A percentile compares a stretch with the other conserved stretches of the same genome.
phyloP scores from a whole-genome alignment of 2,797 vertebrate genomes.

The Mus caroli region DNA sequence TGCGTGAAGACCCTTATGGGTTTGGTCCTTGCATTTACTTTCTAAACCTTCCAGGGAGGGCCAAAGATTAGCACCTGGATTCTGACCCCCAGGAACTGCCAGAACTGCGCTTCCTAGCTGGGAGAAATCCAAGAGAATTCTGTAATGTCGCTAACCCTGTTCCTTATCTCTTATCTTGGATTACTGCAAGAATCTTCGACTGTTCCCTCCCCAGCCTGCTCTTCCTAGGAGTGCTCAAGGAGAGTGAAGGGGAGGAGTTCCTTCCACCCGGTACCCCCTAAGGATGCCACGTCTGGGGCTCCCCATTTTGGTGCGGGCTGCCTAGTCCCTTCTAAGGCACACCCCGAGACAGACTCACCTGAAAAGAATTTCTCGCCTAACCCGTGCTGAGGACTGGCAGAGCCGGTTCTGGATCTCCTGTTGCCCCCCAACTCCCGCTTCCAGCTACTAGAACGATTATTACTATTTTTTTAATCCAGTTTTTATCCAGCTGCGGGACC shows the following conservation, averaged over 20 bases:
- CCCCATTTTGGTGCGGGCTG: neutral
- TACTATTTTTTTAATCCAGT: neutral
- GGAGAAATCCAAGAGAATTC: neutral
- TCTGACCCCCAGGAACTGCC: neutral
- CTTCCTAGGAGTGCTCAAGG: neutral
- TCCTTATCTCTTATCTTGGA: conserved; percentile 12
- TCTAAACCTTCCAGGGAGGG: neutral
- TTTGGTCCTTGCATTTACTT: neutral
- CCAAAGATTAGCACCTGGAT: neutral
- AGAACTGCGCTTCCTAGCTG: neutral
- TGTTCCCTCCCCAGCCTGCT: neutral
- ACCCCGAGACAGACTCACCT: conserved; percentile 58
- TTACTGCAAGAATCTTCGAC: neutral
- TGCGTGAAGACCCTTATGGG: neutral
- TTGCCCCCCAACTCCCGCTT: neutral
- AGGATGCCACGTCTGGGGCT: neutral
- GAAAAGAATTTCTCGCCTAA: conserved; percentile 75
- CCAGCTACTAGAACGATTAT: neutral
- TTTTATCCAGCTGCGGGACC: neutral
- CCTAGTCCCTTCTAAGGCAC: conserved; percentile 43
- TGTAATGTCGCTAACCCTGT: neutral
- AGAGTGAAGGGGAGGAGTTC: neutral
- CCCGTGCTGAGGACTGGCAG: conserved; percentile 46
- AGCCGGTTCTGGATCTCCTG: conserved; percentile 65
- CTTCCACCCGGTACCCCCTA: neutral